Conservation (phyloP, 1,140 invertebrate species). For the Drosophila biarmipes region DNA sequence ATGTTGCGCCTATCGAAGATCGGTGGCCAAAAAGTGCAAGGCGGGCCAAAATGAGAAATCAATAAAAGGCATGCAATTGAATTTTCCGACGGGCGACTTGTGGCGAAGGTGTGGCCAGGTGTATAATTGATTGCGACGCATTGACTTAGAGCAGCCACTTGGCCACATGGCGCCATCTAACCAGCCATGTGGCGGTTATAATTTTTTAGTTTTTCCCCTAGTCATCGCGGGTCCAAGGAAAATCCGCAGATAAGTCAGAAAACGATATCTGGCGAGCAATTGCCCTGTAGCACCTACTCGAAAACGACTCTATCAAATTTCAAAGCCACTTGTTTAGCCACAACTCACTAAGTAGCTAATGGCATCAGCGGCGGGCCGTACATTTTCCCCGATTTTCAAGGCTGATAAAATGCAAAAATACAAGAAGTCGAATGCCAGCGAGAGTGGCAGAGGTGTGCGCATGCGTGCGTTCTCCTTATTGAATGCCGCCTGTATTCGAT, state of each 20-base stretch:
- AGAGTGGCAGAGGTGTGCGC: conserved; percentile 10
- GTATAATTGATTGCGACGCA: conserved; percentile 71
- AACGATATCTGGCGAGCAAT: conserved; percentile 19
- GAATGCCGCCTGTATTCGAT: conserved; percentile 61
- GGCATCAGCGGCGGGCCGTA: conserved; percentile 27
- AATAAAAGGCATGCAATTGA: conserved; percentile 68
- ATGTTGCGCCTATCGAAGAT: conserved; percentile 66
- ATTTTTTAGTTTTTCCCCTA: conserved; percentile 19
- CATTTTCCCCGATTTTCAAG: conserved; percentile 40
- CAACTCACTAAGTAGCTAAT: conserved; percentile 62
- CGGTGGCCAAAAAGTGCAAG: conserved; percentile 34
- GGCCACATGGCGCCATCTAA: conserved; percentile 68
- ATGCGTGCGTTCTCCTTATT: conserved; percentile 38
- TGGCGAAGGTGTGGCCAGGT: conserved; percentile 68
- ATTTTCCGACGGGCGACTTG: conserved; percentile 50
- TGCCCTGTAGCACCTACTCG: conserved; percentile 2
- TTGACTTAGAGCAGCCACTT: conserved; percentile 40
- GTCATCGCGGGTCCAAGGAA: conserved; percentile 33
- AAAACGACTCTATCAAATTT: conserved; percentile 78
- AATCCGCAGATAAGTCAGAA: conserved; percentile 10
- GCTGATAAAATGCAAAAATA: conserved; percentile 59
- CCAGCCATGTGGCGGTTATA: conserved; percentile 19
- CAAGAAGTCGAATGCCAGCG: conserved; percentile 19
- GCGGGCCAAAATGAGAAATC: conserved; percentile 44
- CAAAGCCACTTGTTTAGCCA: conserved; percentile 65